Base-by-base conservation (phyloP, 2,113 vertebrate genomes). In the Mesitornis unicolor region DNA sequence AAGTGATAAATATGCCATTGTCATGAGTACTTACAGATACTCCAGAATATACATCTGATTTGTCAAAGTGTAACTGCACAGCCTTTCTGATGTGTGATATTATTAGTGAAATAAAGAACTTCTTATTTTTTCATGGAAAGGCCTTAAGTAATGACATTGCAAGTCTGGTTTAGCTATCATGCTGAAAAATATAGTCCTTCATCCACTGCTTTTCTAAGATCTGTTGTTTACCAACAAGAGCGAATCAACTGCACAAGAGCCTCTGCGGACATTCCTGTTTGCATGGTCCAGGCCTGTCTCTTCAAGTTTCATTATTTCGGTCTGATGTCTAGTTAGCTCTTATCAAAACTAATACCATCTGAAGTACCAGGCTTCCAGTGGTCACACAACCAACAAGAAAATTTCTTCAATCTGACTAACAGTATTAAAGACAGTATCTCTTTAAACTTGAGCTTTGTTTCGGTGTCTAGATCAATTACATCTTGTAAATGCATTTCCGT, bases 271-370 rank as follows among this genome's bases (percentile, higher is more conserved):
- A 86, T 87, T 97, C 89, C 90, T 97, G 78, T 96, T 93, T 96
- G 57, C 75, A 47, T 96, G 74, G 93, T 85, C 53, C 95, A 94
- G 89, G 76, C 93, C 83, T 90, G 77, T 98, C 97, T 97, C 93
- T 97, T 97, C 93, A 93, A 89, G 85, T 98, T 98, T 98, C 88
- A 86, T 97, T 97, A 89, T 97, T 97, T 95, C 95, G 75, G 76
- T 94, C 95, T 97, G 95, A 97, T 97, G 94, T 96, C 96, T 96
- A 93, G 93, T 98, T 98, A 98, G 90, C 93, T 97, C 94, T 95
- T 98, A 98, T 98, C 96, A 98, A 96, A 98, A 96, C 91, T 97
- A 98, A 98, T 98, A 68, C 90, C 92, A 63, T 98, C 91, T 98
- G 97, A 98, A 98, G 95, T 96, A 97, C 93, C 90, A 94, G 96